Conservation (phyloP, 1,140 invertebrate genomes). For the Diachasma alloeum region DNA sequence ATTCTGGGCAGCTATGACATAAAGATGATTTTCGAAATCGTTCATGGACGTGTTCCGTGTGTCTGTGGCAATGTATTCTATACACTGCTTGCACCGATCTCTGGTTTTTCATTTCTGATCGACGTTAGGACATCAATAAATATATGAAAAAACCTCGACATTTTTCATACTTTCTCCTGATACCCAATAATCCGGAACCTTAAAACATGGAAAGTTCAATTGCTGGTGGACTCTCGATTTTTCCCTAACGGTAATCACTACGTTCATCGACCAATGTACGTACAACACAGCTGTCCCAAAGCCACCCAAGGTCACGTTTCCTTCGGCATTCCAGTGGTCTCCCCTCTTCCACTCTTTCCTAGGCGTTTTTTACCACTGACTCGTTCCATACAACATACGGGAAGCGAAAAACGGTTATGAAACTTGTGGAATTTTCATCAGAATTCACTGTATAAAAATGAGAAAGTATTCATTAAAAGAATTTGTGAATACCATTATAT, state of each 20-base stretch:
- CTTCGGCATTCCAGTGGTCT: background rate
- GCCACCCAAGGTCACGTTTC: constrained; percentile 6
- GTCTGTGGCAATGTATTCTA: too few species aligned
- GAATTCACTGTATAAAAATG: background rate
- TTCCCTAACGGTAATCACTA: background rate
- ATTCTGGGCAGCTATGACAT: too few species aligned
- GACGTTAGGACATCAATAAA: too few species aligned
- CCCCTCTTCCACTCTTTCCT: background rate
- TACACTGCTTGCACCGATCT: too few species aligned
- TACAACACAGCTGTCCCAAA: background rate
- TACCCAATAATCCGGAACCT: background rate
- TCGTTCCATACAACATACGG: background rate
- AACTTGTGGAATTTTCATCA: constrained; percentile 8
- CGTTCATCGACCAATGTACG: constrained; percentile 2
- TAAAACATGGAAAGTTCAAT: background rate
- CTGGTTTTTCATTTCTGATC: too few species aligned
- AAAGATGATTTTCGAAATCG: too few species aligned
- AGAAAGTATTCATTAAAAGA: background rate
- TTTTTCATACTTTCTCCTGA: background rate
- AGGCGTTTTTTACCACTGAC: background rate
- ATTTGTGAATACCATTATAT: too few species aligned
- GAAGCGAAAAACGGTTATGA: constrained; percentile 7
- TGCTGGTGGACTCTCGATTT: background rate
- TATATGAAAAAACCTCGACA: background rate
- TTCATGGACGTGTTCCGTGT: too few species aligned